Evolutionary conservation across 2,113 vertebrate genomes (phyloP).

Genomic region (Diphyllodes magnificus): DNA sequence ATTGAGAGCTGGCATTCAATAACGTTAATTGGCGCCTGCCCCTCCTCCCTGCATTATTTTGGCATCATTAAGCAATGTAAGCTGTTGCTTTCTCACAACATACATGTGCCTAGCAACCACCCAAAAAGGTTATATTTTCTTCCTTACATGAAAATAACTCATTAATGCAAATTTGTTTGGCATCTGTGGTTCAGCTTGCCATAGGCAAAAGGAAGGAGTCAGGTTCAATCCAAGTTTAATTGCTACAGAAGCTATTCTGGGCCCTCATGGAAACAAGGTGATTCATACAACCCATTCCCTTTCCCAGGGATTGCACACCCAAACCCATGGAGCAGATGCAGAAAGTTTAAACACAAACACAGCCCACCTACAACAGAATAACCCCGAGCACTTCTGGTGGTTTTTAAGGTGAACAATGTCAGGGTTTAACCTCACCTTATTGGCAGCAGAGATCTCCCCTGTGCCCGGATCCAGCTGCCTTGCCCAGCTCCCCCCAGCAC

Average conservation of each 20-base stretch:
- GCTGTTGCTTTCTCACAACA: neutral
- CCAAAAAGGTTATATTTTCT: neutral
- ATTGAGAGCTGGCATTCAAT: neutral
- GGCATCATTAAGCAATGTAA: neutral
- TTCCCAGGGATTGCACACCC: neutral
- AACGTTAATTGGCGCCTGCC: neutral
- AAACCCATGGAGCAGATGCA: neutral
- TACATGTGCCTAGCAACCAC: neutral
- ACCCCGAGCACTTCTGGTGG: neutral
- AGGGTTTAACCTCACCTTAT: rapidly evolving
- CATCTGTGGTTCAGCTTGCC: neutral
- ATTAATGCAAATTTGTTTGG: conserved; percentile 23
- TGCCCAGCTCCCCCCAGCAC: neutral
- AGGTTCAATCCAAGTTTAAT: conserved; percentile 46
- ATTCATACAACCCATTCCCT: neutral
- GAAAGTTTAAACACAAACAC: neutral
- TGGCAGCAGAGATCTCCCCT: neutral
- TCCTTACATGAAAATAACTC: neutral
- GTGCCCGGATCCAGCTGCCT: rapidly evolving
- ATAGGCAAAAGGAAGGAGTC: neutral
- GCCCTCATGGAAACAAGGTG: neutral
- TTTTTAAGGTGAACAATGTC: neutral
- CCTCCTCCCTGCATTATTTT: neutral
- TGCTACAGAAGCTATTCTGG: neutral
- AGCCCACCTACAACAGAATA: neutral